A percentile compares a stretch with the other conserved stretches of the same genome.
Evolutionary conservation across 2,797 vertebrate species (phyloP).

Genomic region (Gymnopithys bicolor): DNA sequence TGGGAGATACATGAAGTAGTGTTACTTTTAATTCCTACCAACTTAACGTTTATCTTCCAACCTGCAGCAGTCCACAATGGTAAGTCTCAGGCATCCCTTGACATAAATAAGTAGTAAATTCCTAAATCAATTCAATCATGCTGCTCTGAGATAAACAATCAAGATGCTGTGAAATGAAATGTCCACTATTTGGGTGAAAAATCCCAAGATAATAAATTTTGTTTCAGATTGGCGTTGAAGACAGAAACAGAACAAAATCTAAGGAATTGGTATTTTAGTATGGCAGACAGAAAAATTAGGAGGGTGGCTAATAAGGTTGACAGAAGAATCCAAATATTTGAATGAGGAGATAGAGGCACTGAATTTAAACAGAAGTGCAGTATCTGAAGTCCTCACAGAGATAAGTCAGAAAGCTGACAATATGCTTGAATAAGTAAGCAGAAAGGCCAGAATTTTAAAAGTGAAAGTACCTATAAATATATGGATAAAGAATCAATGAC

Average conservation of each 20-base stretch:
- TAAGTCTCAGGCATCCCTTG: not conserved
- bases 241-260: not conserved
- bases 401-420: not conserved
- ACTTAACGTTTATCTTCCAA: not conserved
- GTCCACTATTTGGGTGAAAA: accelerated
- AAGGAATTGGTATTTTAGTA: not conserved
- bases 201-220: not conserved
- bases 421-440: not conserved
- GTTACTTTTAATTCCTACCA: not conserved
- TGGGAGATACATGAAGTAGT: not conserved
- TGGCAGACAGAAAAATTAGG: not conserved
- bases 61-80: not conserved
- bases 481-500: not conserved
- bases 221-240: not conserved
- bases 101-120: not conserved
- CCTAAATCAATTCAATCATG: not conserved
- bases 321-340: not conserved
- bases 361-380: not conserved
- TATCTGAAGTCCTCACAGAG: not conserved
- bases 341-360: not conserved
- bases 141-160: not conserved
- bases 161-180: not conserved
- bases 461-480: not conserved
- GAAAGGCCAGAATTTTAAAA: not conserved
- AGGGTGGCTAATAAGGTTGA: not conserved